A percentile compares a stretch with the other conserved stretches of the same genome.
These are phyloP conservation scores for Sitta europaea DNA, from an alignment of 2,113 vertebrate genomes.

Conservation along the genomic window DNA sequence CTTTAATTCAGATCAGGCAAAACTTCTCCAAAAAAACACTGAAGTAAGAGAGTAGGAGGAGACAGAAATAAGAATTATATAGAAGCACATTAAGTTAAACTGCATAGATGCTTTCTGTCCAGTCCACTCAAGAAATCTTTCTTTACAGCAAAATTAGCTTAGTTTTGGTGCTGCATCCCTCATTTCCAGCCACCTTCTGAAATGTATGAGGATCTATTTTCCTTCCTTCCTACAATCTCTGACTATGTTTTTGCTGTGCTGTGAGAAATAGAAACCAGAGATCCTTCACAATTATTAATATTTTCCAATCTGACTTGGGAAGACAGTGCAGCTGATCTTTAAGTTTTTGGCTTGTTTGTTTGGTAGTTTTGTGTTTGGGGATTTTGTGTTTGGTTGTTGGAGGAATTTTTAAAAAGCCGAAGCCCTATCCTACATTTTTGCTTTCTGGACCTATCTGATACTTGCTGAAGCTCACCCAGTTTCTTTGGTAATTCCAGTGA, in stretches of 20 bases:
- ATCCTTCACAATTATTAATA: not conserved
- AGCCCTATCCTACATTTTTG: not conserved
- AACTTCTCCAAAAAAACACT: not conserved
- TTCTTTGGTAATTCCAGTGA: not conserved
- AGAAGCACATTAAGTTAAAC: not conserved
- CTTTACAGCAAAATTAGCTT: not conserved
- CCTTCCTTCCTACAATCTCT: not conserved
- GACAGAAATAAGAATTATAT: not conserved
- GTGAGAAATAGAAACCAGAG: not conserved
- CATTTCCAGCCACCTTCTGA: not conserved
- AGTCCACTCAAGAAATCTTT: not conserved
- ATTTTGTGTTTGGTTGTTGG: not conserved
- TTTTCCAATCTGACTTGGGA: not conserved
- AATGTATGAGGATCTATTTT: not conserved
- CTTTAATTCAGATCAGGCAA: conserved; percentile 19
- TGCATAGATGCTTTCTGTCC: not conserved
- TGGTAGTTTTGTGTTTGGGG: not conserved
- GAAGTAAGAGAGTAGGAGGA: not conserved
- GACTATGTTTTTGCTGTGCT: not conserved
- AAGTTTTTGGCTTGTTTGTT: not conserved
- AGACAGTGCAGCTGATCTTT: not conserved
- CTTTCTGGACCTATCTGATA: not conserved
- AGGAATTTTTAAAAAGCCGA: not conserved
- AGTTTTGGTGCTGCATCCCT: not conserved
- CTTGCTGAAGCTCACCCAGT: not conserved